phyloP scores from a whole-genome alignment of 1,140 invertebrate species.

The Camponotus floridanus region DNA sequence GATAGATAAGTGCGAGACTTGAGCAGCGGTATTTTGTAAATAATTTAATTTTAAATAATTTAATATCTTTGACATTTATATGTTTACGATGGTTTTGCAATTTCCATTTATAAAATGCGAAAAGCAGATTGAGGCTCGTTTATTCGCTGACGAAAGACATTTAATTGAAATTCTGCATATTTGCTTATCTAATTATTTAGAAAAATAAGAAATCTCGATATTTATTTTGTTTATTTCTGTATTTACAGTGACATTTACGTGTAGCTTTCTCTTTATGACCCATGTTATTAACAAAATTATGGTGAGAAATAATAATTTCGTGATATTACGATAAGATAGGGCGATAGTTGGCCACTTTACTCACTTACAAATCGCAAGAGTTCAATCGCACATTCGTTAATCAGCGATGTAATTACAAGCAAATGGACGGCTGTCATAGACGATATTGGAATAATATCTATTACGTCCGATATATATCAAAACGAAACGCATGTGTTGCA shows the following conservation, averaged over 20 bases:
- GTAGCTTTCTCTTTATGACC: constrained; percentile 32
- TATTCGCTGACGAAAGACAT: constrained; percentile 3
- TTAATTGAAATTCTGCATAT: neutral
- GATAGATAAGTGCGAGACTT: neutral
- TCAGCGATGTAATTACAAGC: constrained; percentile 40
- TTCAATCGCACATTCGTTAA: constrained; percentile 40
- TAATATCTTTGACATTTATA: neutral
- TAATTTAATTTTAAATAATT: no score
- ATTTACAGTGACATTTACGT: constrained; percentile 9
- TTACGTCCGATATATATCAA: constrained; percentile 54
- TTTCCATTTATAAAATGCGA: neutral
- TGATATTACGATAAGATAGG: constrained; percentile 46
- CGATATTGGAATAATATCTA: constrained; percentile 69
- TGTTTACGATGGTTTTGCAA: neutral
- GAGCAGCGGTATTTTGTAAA: neutral
- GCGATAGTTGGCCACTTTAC: no score
- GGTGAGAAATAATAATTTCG: constrained; percentile 39
- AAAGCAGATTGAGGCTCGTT: neutral
- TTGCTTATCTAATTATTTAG: constrained; percentile 35
- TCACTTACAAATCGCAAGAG: neutral
- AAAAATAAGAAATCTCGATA: neutral
- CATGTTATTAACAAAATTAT: constrained; percentile 31
- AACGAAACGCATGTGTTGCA: constrained; percentile 55
- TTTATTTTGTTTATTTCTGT: constrained; percentile 29
- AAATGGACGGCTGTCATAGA: constrained; percentile 36